These are phyloP conservation scores for Drosophila kikkawai DNA, from an alignment of 1,140 invertebrate species.

Conservation along the genomic window DNA sequence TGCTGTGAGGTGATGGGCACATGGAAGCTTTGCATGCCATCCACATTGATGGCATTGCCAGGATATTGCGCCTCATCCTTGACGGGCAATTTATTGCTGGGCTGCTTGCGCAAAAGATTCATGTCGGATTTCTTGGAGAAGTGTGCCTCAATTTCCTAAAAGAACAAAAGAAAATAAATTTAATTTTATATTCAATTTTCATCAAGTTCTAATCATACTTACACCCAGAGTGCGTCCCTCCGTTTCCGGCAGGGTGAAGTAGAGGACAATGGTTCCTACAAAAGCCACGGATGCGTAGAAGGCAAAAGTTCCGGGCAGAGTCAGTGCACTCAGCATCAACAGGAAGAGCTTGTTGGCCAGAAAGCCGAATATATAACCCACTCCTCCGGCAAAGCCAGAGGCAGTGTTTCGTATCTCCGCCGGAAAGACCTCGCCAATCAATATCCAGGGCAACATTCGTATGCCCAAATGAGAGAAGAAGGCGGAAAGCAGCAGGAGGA, in stretches of 20 bases:
- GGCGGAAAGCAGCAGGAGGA: conserved; percentile 88
- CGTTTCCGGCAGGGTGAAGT: conserved; percentile 88
- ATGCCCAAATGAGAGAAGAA: conserved; percentile 90
- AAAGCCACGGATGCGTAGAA: conserved; percentile 87
- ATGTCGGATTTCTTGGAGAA: conserved; percentile 86
- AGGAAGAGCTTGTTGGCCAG: conserved; percentile 90
- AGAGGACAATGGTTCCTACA: conserved; percentile 87
- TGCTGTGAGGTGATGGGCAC: conserved; percentile 69
- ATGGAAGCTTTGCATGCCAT: conserved; percentile 71
- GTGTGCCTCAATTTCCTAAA: conserved; percentile 90
- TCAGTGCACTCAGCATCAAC: conserved; percentile 87
- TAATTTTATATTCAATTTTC: not conserved
- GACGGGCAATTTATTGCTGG: conserved; percentile 16
- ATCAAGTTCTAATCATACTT: conserved; percentile 29
- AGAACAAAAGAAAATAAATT: conserved; percentile 46
- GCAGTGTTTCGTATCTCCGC: conserved; percentile 89
- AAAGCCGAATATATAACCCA: conserved; percentile 90
- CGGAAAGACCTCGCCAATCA: conserved; percentile 90
- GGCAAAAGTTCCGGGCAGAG: conserved; percentile 89
- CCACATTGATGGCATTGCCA: conserved; percentile 57
- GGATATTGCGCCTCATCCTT: conserved; percentile 41
- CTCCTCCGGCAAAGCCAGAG: conserved; percentile 89
- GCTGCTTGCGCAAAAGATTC: conserved; percentile 65
- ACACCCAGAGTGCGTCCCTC: conserved; percentile 90
- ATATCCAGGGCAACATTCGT: conserved; percentile 90